A percentile compares a stretch with the other conserved stretches of the same genome.
These are phyloP conservation scores for Pseudochaenichthys georgianus DNA, from an alignment of 2,797 vertebrate species.

Conservation along the genomic window DNA sequence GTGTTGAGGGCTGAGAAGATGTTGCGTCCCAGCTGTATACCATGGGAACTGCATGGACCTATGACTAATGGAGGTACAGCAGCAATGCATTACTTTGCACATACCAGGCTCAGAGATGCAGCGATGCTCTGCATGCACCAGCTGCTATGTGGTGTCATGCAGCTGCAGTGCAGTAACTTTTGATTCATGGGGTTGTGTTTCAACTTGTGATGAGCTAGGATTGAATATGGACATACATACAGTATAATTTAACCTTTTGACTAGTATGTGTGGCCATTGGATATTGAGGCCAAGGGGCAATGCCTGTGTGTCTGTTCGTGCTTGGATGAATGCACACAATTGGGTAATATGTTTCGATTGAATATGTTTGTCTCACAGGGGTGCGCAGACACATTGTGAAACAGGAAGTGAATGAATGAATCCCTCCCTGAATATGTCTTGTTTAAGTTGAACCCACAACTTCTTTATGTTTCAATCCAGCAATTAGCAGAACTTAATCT, in stretches of 20 bases:
- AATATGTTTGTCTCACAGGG: slow-evolving; percentile 41
- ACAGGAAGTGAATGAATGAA: slow-evolving; percentile 56
- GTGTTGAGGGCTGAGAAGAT: slow-evolving; percentile 53
- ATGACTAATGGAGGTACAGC: slow-evolving; percentile 63
- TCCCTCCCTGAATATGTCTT: not conserved
- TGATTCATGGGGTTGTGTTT: slow-evolving; percentile 64
- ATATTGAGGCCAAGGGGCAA: slow-evolving; percentile 37
- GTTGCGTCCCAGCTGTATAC: slow-evolving; percentile 70
- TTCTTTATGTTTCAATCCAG: slow-evolving; percentile 19
- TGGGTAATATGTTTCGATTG: slow-evolving; percentile 48
- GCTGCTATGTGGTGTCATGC: slow-evolving; percentile 45
- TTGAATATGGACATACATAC: slow-evolving; percentile 43
- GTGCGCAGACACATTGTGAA: slow-evolving; percentile 31
- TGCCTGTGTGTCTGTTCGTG: slow-evolving; percentile 21
- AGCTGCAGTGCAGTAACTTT: slow-evolving; percentile 55
- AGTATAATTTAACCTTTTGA: slow-evolving; percentile 67
- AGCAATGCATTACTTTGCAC: slow-evolving; percentile 23
- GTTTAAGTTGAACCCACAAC: not conserved
- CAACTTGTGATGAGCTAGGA: slow-evolving; percentile 60
- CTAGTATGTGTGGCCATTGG: slow-evolving; percentile 65
- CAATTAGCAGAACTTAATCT: slow-evolving; percentile 17
- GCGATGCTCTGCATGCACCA: slow-evolving; percentile 29
- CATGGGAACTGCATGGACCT: slow-evolving; percentile 63
- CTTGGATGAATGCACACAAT: slow-evolving; percentile 23
- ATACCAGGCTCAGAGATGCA: slow-evolving; percentile 34